These are phyloP conservation scores for Sebastes ruberrimus DNA, from an alignment of 2,797 vertebrate species.

Conservation along the genomic window DNA sequence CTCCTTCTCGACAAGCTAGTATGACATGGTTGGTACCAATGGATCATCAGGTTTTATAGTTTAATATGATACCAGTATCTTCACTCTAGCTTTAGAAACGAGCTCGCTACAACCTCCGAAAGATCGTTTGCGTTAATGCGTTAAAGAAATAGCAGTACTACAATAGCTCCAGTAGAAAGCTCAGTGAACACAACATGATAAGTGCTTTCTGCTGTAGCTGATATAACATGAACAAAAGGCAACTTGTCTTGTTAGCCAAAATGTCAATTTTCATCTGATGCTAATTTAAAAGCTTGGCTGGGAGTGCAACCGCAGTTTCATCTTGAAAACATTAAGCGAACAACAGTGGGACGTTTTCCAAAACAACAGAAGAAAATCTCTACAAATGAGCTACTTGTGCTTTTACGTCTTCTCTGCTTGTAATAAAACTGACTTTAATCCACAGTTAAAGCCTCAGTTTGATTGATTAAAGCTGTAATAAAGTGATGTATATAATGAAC, in stretches of 20 bases:
- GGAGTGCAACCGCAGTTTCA: background rate
- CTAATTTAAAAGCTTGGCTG: background rate
- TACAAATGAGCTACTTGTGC: background rate
- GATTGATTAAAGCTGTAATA: background rate
- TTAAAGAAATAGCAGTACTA: background rate
- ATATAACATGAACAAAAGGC: background rate
- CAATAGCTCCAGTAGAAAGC: background rate
- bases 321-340: slow-evolving; percentile 34
- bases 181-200: background rate
- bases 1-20: too few species aligned
- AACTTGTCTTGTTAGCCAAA: background rate
- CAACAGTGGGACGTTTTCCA: background rate
- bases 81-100: too few species aligned
- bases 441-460: background rate
- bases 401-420: background rate
- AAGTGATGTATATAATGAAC: background rate
- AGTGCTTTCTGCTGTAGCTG: slow-evolving; percentile 8
- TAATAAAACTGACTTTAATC: background rate
- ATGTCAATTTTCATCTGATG: slow-evolving; percentile 13
- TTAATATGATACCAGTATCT: too few species aligned
- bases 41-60: too few species aligned
- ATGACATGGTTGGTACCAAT: too few species aligned
- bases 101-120: too few species aligned
- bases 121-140: too few species aligned
- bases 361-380: background rate